Percentiles rank a stretch among this genome's conserved stretches.
Conservation (phyloP, 2,797 vertebrate species). For the Pipistrellus nathusii region DNA sequence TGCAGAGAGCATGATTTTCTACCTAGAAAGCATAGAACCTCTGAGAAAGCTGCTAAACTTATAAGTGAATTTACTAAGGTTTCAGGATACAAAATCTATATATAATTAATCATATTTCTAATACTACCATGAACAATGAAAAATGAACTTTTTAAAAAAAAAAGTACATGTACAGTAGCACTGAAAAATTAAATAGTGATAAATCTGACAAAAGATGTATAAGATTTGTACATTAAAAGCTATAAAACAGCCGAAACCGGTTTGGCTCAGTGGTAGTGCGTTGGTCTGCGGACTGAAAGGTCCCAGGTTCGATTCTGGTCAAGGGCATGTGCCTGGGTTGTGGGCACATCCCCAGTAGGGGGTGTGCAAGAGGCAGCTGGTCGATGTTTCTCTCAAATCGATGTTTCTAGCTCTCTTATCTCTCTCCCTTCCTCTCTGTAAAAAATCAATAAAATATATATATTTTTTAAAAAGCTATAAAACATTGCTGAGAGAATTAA, state of each 20-base stretch:
- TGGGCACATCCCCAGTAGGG: no score
- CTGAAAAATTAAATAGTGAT: background rate
- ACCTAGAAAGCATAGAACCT: background rate
- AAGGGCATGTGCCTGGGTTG: no score
- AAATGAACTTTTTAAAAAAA: background rate
- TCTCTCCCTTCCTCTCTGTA: no score
- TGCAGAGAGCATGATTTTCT: background rate
- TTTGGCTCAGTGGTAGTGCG: no score
- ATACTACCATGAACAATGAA: background rate
- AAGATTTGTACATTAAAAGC: background rate
- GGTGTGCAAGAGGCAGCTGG: no score
- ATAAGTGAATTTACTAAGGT: background rate
- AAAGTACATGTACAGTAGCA: background rate
- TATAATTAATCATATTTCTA: fast-evolving
- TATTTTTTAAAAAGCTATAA: background rate
- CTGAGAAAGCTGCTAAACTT: background rate
- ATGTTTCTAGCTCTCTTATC: no score
- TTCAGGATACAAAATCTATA: background rate
- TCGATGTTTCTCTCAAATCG: no score
- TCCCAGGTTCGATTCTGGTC: no score
- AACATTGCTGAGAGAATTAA: background rate
- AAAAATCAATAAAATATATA: no score
- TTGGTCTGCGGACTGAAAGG: no score
- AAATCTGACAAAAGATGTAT: background rate
- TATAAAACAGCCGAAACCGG: no score